These are phyloP conservation scores for Himalopsyche anomala DNA, from an alignment of 2,888 invertebrate species.

Conservation along the genomic window DNA sequence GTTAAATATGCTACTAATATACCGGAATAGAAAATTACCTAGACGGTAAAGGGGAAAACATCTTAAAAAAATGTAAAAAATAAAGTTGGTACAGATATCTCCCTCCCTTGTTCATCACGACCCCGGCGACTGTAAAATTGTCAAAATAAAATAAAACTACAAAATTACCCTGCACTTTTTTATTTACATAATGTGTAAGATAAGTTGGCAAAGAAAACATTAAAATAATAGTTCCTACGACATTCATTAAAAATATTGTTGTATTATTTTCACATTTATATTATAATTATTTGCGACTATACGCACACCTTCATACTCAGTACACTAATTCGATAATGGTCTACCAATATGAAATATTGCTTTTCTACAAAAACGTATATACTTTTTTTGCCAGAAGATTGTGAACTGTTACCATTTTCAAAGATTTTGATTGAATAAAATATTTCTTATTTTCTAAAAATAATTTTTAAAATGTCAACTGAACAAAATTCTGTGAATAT, in stretches of 20 bases:
- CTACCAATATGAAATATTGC: slow-evolving; percentile 4
- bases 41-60: no score
- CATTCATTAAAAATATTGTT: slow-evolving; percentile 1
- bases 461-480: no score
- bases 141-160: neutral
- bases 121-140: no score
- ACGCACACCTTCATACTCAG: neutral
- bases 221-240: neutral
- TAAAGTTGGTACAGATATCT: no score
- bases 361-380: neutral
- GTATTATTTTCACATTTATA: slow-evolving; percentile 1
- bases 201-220: neutral
- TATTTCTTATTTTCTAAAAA: no score
- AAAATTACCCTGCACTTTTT: slow-evolving; percentile 9
- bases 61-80: no score
- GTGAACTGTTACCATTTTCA: neutral
- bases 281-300: neutral
- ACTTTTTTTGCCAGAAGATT: slow-evolving; percentile 4
- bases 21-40: no score
- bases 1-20: no score
- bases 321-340: neutral
- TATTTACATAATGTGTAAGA: slow-evolving; percentile 19
- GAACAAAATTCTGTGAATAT: no score
- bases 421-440: neutral
- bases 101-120: no score